Conservation (phyloP, 2,888 invertebrate genomes). For the Amorpha juglandis region DNA sequence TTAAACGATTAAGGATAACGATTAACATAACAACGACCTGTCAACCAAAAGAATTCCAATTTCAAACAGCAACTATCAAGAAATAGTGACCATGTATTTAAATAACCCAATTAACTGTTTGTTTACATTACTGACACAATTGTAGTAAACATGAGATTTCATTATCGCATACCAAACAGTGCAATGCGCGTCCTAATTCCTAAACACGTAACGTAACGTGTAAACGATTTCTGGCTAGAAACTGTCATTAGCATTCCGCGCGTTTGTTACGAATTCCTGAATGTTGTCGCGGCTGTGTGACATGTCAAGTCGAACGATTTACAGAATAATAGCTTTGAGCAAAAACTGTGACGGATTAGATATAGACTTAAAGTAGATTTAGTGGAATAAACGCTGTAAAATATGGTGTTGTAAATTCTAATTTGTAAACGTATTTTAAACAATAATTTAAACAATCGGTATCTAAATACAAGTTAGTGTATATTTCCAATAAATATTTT, state of each 20-base stretch:
- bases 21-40: slow-evolving; percentile 4
- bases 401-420: background rate
- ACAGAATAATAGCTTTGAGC: slow-evolving; percentile 47
- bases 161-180: slow-evolving; percentile 40
- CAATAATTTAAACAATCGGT: background rate
- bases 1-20: background rate
- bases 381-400: background rate
- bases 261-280: slow-evolving; percentile 59
- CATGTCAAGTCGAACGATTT: slow-evolving; percentile 42
- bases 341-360: slow-evolving; percentile 13
- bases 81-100: slow-evolving; percentile 7
- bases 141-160: slow-evolving; percentile 34
- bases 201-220: slow-evolving; percentile 41
- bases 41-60: background rate
- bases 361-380: background rate
- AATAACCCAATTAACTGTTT: slow-evolving; percentile 23
- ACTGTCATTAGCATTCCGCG: slow-evolving; percentile 57
- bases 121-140: slow-evolving; percentile 23
- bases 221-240: slow-evolving; percentile 53
- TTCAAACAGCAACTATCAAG: slow-evolving; percentile 9
- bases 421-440: background rate
- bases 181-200: slow-evolving; percentile 47
- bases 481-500: too few species aligned
- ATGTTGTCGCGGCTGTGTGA: slow-evolving; percentile 26
- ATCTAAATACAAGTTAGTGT: too few species aligned